phyloP scores from a whole-genome alignment of 2,888 invertebrate species.

The Merodon equestris region DNA sequence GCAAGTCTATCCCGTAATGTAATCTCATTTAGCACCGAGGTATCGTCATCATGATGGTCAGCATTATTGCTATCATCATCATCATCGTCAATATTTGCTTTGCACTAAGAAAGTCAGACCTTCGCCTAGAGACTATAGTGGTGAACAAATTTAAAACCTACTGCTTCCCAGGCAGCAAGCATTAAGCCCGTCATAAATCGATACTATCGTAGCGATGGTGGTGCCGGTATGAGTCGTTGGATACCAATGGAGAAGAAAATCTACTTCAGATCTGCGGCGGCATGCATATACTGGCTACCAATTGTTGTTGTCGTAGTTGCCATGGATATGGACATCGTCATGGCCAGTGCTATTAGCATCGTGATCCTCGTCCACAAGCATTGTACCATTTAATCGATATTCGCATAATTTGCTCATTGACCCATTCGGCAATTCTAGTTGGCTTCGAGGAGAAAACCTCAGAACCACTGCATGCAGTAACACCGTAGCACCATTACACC shows the following conservation, averaged over 20 bases:
- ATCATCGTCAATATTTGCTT: background rate
- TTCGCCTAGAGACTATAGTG: background rate
- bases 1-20: conserved; percentile 8
- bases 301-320: conserved; percentile 12
- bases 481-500: too few species aligned
- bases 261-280: too few species aligned
- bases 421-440: conserved; percentile 50
- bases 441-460: conserved; percentile 44
- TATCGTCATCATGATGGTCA: background rate
- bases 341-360: background rate
- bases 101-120: background rate
- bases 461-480: conserved; percentile 7
- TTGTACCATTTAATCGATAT: conserved; percentile 46
- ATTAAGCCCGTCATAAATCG: conserved; percentile 66
- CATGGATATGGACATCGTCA: too few species aligned
- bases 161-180: conserved; percentile 38
- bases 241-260: conserved; percentile 10
- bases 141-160: background rate
- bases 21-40: conserved; percentile 31
- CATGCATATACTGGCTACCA: conserved; percentile 2
- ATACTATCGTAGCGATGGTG: conserved; percentile 46
- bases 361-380: conserved; percentile 50
- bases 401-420: conserved; percentile 52
- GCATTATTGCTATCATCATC: background rate
- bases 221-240: conserved; percentile 30